Base-by-base conservation (phyloP, 2,113 vertebrate genomes). In the Budorcas taxicolor region DNA sequence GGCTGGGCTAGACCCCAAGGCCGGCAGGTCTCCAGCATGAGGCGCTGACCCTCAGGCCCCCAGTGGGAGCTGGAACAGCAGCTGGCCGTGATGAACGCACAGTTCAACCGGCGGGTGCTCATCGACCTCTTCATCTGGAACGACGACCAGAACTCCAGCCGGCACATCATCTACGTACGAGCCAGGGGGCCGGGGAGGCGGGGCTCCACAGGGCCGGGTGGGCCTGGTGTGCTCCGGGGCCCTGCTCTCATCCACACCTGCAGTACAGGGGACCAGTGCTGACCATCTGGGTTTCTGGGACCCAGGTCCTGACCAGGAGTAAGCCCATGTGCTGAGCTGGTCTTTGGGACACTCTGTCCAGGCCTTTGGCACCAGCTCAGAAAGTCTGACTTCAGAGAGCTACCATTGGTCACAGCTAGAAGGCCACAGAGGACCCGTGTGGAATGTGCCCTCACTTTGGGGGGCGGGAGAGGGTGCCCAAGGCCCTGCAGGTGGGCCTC, bases 61-160 rank as follows among this genome's bases (percentile, higher is more conserved):
- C 52, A 45, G 0, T 99, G 99, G 99, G 99, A 98, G 96, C 98
- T 99, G 45, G 99, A 99, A 97, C 99, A 99, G 98, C 99, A 99
- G 8, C 98, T 99, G 78, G 99, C 99, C 4, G 95, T 98, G 40
- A 98, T 99, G 93, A 99, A 99, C 29, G 97, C 99, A 29, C 99
- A 95, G 86, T 99, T 99, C 97, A 99, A 99, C 98, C 99, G 99
- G 98, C 99, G 99, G 29, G 98, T 99, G 76, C 98, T 99, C 94
- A 98, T 99, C 17, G 99, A 99, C 95, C 99, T 99, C 99, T 99
- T 99, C 27, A 99, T 99, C 91, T 99, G 99, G 99, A 99, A 99
- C 0, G 99, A 99, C 0, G 99, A 99, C 98, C 98, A 98, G 31
- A 99, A 99, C 98, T 99, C 99, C 97, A 99, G 98, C 97, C 99